These are phyloP conservation scores for Melanargia galathea DNA, from an alignment of 2,888 invertebrate genomes.

Conservation along the genomic window DNA sequence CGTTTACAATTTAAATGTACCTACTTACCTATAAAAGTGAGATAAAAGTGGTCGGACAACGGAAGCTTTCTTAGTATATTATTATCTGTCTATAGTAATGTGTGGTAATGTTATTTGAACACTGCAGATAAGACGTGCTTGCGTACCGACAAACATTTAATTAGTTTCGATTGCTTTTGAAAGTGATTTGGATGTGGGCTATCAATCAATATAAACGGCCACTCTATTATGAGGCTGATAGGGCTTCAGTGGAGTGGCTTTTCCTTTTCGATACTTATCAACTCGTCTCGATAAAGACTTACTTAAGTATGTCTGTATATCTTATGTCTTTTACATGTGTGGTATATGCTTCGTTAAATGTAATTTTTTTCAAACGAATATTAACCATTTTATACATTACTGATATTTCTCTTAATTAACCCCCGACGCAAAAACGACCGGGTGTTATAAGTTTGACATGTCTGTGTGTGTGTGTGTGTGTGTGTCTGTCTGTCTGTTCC, in stretches of 20 bases:
- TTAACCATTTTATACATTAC: no score
- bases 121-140: constrained; percentile 33
- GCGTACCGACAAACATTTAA: constrained; percentile 33
- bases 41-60: constrained; percentile 38
- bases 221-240: constrained; percentile 28
- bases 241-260: constrained; percentile 17
- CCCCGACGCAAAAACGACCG: no score
- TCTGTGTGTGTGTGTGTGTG: no score
- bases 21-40: no score
- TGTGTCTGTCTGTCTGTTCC: no score
- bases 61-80: constrained; percentile 54
- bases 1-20: not conserved
- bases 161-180: constrained; percentile 38
- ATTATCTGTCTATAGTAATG: constrained; percentile 32
- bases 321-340: no score
- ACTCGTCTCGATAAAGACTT: not conserved
- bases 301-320: not conserved
- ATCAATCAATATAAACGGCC: constrained; percentile 35
- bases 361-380: no score
- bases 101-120: constrained; percentile 31
- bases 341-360: not conserved
- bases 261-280: constrained; percentile 18
- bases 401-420: no score
- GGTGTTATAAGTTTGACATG: no score
- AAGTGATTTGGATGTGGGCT: constrained; percentile 28